A percentile compares a stretch with the other conserved stretches of the same genome.
Evolutionary conservation across 2,888 invertebrate species (phyloP).

Genomic region (Eurytoma adleriae): DNA sequence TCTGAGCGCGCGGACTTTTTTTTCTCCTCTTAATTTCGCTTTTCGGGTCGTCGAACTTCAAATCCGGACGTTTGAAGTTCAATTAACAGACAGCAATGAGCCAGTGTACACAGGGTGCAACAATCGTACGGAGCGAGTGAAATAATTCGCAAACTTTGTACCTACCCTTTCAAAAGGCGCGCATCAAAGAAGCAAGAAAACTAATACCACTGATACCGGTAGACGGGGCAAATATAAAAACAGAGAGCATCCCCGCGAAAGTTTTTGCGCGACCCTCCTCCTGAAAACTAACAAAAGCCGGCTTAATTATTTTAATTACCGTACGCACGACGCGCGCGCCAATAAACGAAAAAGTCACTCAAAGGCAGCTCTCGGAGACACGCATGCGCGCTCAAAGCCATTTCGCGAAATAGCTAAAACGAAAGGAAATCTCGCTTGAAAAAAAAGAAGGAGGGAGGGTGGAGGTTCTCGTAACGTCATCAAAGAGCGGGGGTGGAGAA

Average conservation of each 20-base stretch:
- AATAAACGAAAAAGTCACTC: slow-evolving; percentile 37
- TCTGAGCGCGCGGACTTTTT: slow-evolving; percentile 2
- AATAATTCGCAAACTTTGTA: too few species aligned
- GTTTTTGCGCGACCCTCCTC: background rate
- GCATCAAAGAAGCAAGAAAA: too few species aligned
- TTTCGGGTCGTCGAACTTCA: too few species aligned
- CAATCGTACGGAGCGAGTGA: too few species aligned
- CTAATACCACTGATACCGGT: too few species aligned
- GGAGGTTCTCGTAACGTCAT: slow-evolving; percentile 4
- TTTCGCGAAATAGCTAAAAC: slow-evolving; percentile 17
- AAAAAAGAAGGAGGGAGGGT: background rate
- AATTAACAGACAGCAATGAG: too few species aligned
- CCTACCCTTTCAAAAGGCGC: too few species aligned
- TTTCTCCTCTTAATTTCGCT: background rate
- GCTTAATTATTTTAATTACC: slow-evolving; percentile 35
- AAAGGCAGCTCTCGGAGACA: slow-evolving; percentile 1
- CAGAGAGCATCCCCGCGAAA: too few species aligned
- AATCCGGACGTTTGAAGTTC: too few species aligned
- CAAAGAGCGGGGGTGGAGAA: background rate
- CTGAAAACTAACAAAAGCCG: background rate
- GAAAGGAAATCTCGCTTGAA: slow-evolving; percentile 16
- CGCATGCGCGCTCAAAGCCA: background rate
- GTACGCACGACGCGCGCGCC: background rate
- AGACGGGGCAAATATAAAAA: too few species aligned
- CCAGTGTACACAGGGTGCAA: too few species aligned